These are phyloP conservation scores for Augochlorella aurata DNA, from an alignment of 2,888 invertebrate species.

Conservation along the genomic window DNA sequence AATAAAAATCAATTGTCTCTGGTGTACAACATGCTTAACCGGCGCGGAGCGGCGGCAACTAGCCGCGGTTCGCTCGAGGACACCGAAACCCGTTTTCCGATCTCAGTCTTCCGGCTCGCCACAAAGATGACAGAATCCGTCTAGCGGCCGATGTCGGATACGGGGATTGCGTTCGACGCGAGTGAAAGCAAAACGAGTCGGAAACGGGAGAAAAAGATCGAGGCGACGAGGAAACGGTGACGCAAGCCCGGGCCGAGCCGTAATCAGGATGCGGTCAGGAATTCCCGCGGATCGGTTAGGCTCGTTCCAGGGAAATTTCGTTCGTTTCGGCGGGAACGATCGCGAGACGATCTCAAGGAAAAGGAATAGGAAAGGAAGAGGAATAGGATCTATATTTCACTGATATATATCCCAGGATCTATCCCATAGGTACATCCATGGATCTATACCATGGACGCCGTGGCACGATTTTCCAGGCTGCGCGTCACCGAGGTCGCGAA, in stretches of 20 bases:
- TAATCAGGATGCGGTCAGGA: conserved; percentile 20
- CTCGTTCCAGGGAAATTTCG: conserved; percentile 1
- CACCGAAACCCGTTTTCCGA: not conserved
- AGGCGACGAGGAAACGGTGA: conserved; percentile 21
- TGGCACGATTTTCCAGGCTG: not conserved
- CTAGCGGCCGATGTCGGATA: not conserved
- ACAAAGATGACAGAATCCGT: not conserved
- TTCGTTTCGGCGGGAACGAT: conserved; percentile 7
- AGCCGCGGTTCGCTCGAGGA: not conserved
- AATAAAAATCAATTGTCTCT: conserved; percentile 2
- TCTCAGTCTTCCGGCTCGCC: not conserved
- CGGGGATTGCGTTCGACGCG: not conserved
- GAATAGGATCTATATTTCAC: too few species aligned
- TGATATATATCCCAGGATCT: too few species aligned
- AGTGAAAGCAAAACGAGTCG: conserved; percentile 27
- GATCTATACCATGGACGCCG: not conserved
- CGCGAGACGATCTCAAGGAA: too few species aligned
- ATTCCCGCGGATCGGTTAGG: conserved; percentile 5
- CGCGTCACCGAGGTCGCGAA: conserved; percentile 21
- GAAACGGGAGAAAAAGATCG: conserved; percentile 19
- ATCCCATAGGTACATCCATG: too few species aligned
- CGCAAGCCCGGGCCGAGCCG: conserved; percentile 8
- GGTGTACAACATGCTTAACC: not conserved
- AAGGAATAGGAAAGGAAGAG: too few species aligned
- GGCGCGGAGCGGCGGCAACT: not conserved